phyloP scores from a whole-genome alignment of 2,113 vertebrate species.

The Semnornis frantzii region DNA sequence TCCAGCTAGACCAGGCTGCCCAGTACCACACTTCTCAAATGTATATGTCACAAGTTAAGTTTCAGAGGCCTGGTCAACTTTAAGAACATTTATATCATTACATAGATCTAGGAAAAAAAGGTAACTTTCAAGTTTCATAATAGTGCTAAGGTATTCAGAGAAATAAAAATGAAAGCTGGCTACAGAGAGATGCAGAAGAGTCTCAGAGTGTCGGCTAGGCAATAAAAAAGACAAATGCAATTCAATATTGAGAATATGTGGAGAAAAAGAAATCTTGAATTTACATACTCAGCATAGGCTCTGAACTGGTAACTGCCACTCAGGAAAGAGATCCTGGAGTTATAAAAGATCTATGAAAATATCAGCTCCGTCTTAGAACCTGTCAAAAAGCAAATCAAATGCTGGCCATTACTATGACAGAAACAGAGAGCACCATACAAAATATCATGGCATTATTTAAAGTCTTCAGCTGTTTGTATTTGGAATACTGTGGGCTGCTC shows the following conservation, averaged over 20 bases:
- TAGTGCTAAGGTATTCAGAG: not conserved
- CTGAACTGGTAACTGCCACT: slow-evolving; percentile 43
- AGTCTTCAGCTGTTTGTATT: slow-evolving; percentile 14
- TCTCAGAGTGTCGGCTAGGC: not conserved
- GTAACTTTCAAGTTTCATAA: not conserved
- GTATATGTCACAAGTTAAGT: fast-evolving
- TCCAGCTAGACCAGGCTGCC: too few species aligned
- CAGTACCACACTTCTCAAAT: not conserved
- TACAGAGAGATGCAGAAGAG: slow-evolving; percentile 16
- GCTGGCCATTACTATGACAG: slow-evolving; percentile 34
- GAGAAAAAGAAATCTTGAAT: slow-evolving; percentile 49
- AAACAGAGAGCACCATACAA: slow-evolving; percentile 28
- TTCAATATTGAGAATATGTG: slow-evolving; percentile 37
- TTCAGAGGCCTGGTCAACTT: not conserved
- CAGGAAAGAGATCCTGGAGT: slow-evolving; percentile 44
- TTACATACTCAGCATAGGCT: slow-evolving; percentile 40
- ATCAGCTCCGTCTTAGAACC: slow-evolving; percentile 36
- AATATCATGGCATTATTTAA: slow-evolving; percentile 43
- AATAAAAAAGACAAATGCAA: slow-evolving; percentile 61
- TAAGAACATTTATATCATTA: not conserved
- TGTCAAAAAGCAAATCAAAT: slow-evolving; percentile 62
- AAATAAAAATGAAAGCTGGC: slow-evolving; percentile 22
- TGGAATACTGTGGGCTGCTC: not conserved
- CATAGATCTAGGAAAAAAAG: not conserved
- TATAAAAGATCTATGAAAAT: slow-evolving; percentile 57